Conservation (phyloP, 2,888 invertebrate genomes). For the Sclerodermus sp. region DNA sequence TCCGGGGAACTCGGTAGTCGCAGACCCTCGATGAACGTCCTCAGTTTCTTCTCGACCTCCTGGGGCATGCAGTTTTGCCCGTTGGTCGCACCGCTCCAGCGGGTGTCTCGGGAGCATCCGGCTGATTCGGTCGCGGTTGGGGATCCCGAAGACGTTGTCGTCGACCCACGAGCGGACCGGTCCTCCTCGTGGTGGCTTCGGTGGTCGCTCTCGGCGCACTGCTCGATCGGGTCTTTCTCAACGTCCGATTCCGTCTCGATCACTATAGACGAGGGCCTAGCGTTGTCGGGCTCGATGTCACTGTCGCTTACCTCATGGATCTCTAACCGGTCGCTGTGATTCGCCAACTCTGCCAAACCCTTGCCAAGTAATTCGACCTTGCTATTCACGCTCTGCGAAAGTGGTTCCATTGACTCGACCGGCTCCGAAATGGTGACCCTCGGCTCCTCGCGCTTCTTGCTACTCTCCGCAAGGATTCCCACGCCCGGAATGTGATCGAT, state of each 20-base stretch:
- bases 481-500: constrained; percentile 47
- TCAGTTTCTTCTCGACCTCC: constrained; percentile 46
- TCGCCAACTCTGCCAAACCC: constrained; percentile 7
- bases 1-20: constrained; percentile 37
- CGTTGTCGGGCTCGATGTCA: constrained; percentile 40
- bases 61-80: constrained; percentile 30
- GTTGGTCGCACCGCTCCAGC: too few species aligned
- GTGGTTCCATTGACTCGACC: constrained; percentile 34
- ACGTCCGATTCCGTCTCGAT: constrained; percentile 68
- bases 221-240: constrained; percentile 63
- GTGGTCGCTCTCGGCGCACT: neutral
- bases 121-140: too few species aligned
- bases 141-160: too few species aligned
- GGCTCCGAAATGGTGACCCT: constrained; percentile 46
- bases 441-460: constrained; percentile 6
- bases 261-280: constrained; percentile 57
- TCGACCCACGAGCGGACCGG: too few species aligned
- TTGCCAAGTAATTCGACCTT: constrained; percentile 31
- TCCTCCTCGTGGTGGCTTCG: constrained; percentile 2
- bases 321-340: constrained; percentile 34
- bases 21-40: constrained; percentile 46
- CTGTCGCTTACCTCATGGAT: constrained; percentile 49
- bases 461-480: constrained; percentile 42
- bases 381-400: constrained; percentile 27
- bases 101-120: too few species aligned